Evolutionary conservation across 2,888 invertebrate genomes (phyloP).

Genomic region (Drosophila greeni): DNA sequence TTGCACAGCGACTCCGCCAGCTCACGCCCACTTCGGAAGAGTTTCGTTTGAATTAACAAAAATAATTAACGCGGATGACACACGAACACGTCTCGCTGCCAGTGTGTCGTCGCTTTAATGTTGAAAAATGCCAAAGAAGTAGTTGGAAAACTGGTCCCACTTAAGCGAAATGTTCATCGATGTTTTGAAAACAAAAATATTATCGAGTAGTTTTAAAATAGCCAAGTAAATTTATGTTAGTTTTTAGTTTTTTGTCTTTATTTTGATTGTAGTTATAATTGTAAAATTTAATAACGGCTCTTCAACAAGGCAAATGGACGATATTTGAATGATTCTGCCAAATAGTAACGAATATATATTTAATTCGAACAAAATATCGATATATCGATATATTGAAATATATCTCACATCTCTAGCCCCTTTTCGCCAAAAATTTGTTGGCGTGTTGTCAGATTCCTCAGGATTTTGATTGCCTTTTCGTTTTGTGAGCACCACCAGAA

Average conservation of each 20-base stretch:
- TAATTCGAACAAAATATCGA: not conserved
- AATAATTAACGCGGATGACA: slow-evolving; percentile 65
- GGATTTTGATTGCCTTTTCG: slow-evolving; percentile 42
- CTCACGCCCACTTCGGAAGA: slow-evolving; percentile 30
- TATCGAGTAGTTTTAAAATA: not conserved
- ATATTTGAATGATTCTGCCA: not conserved
- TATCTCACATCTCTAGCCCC: not conserved
- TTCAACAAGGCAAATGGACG: not conserved
- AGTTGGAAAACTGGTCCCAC: not conserved
- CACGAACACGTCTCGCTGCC: slow-evolving; percentile 53
- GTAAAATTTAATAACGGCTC: not conserved
- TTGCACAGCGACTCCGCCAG: slow-evolving; percentile 15
- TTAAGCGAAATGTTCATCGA: no score
- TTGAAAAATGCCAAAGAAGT: not conserved
- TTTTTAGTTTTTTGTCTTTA: not conserved
- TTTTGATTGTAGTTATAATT: not conserved
- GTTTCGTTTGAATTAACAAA: slow-evolving; percentile 43
- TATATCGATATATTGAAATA: not conserved
- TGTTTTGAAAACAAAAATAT: no score
- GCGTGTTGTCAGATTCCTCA: slow-evolving; percentile 74
- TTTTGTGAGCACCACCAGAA: slow-evolving; percentile 49
- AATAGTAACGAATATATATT: not conserved
- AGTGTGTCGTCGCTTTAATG: slow-evolving; percentile 2
- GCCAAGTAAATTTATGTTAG: not conserved
- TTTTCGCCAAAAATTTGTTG: slow-evolving; percentile 69